phyloP scores from a whole-genome alignment of 2,888 invertebrate genomes.

The Drosophila paranaensis region DNA sequence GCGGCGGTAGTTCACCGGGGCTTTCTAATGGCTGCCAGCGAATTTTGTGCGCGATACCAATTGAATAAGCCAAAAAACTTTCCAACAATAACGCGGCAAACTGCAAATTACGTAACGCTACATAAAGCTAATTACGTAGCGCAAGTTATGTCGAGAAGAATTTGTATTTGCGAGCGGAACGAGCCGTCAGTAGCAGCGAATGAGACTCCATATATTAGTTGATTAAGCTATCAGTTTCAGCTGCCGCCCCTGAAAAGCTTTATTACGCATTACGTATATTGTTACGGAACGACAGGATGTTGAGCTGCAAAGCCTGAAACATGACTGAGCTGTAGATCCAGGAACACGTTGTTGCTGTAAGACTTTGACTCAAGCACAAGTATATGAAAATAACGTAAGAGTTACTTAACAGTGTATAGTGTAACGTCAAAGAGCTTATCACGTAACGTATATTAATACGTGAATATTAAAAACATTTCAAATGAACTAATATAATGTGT shows the following conservation, averaged over 20 bases:
- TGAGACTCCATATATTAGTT: background rate
- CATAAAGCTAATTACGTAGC: constrained; percentile 25
- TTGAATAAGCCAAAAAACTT: constrained; percentile 41
- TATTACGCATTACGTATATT: background rate
- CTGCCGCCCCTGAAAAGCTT: background rate
- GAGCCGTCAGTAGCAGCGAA: background rate
- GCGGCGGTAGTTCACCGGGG: constrained; percentile 1
- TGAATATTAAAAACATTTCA: background rate
- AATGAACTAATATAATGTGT: too few relatives aligned
- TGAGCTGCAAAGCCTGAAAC: background rate
- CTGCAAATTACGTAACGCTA: constrained; percentile 23
- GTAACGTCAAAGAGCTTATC: background rate
- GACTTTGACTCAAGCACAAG: background rate
- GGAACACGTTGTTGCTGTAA: background rate
- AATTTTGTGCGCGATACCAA: constrained; percentile 43
- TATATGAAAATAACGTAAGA: background rate
- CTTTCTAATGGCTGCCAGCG: constrained; percentile 36
- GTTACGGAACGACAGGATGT: background rate
- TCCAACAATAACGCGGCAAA: constrained; percentile 16
- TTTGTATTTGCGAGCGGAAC: background rate
- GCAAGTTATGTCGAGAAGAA: background rate
- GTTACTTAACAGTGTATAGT: background rate
- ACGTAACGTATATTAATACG: background rate
- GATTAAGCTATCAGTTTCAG: background rate
- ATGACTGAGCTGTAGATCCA: too few relatives aligned